phyloP scores from a whole-genome alignment of 2,888 invertebrate genomes.

The Acanthosepion pharaonis region DNA sequence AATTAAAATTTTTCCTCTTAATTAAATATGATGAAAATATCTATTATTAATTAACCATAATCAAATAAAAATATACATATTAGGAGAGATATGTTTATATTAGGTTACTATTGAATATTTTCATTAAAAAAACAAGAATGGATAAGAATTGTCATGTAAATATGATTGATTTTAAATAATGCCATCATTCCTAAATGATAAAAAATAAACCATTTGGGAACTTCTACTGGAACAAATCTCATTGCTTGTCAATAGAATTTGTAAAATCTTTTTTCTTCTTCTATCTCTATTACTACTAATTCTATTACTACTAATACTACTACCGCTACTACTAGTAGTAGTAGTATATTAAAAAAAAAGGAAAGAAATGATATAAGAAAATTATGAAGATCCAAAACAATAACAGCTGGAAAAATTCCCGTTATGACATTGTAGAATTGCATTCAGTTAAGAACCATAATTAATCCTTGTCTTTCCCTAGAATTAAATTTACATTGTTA shows the following conservation, averaged over 20 bases:
- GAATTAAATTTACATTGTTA: conserved; percentile 33
- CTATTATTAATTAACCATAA: background rate
- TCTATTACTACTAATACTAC: background rate
- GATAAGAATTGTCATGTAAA: background rate
- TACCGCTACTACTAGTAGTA: too few relatives aligned
- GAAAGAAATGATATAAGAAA: conserved; percentile 33
- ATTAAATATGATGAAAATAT: background rate
- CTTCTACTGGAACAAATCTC: too few relatives aligned
- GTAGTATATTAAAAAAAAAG: background rate
- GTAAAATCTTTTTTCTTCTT: background rate
- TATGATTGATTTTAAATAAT: background rate
- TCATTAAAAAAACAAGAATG: background rate
- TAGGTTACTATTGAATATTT: too few relatives aligned
- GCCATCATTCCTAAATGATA: background rate
- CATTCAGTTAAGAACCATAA: background rate
- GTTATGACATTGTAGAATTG: background rate
- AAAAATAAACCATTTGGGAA: background rate
- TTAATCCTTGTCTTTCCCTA: background rate
- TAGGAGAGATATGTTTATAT: background rate
- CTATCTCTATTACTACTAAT: background rate
- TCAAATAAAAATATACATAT: background rate
- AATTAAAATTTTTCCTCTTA: background rate
- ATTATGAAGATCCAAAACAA: background rate
- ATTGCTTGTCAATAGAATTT: too few relatives aligned
- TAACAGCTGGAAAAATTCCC: background rate